Base-by-base conservation (phyloP, 1,140 invertebrate genomes). In the Halictus rubicundus region DNA sequence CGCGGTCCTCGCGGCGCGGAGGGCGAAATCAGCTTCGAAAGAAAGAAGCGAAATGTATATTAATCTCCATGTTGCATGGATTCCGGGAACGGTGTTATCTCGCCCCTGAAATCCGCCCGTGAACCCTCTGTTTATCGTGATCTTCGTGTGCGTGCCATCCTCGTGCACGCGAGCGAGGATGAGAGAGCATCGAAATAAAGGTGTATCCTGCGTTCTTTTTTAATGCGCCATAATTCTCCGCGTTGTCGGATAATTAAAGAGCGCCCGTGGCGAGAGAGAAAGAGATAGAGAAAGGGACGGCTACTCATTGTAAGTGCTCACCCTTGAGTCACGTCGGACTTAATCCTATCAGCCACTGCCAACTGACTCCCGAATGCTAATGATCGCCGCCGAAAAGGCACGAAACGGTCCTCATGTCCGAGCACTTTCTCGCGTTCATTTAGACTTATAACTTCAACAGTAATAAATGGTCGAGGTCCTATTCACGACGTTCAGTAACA, bases 191-290 rank as follows among this genome's bases (percentile, higher is more conserved):
- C 63, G 63, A 75, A 49, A 75, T 66, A 68, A 61, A 78, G 42
- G 75, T 75, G 68, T 75, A 52, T 79, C 71, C 64, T 74, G 63
- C 54, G 16, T 54, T 57, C 7, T 9, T 42, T 37, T 80, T 39
- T 65, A 49, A 52, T 16, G 63, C 63, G 46, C 39, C 27, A 19
- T 78, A 78, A 78, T 71, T 68, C 49, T 52, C 37, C 16, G 12
- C 14, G 10, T 42, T 27, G 61, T 37, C n/a, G 59, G 68, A 71
- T 78, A 78, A 78, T 78, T 70, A 78, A 70, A 46, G 66, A 16
- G 49, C n/a, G n/a, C 49, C 49, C 37, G 49, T 2, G 14, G 16
- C 9, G 42, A 46, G 42, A 1, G 42, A 46, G 9, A 46, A 2
- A 46, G 42, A 14, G 42, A 12, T 9, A 46, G 42, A 46, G 42